phyloP scores from a whole-genome alignment of 2,797 vertebrate genomes.

The Pseudochromis fuscus region DNA sequence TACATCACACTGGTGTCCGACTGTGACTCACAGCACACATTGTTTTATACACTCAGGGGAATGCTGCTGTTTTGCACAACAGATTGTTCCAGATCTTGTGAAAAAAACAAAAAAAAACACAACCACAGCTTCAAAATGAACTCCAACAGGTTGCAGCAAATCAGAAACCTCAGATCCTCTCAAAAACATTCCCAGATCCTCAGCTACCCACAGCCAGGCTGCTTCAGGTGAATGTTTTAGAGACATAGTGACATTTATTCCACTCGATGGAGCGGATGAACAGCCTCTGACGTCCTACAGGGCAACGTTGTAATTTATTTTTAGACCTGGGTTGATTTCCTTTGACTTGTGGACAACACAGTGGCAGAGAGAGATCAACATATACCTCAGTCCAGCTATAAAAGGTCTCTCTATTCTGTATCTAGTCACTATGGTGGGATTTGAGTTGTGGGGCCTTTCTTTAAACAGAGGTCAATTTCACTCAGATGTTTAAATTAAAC shows the following conservation, averaged over 20 bases:
- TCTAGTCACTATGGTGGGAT: neutral
- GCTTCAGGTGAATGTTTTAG: neutral
- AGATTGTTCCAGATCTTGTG: neutral
- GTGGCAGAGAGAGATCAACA: neutral
- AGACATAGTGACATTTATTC: neutral
- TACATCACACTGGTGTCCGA: neutral
- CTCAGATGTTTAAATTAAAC: too few relatives aligned
- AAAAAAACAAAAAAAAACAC: neutral
- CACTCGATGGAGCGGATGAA: neutral
- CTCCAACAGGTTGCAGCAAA: neutral
- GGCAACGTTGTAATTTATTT: neutral
- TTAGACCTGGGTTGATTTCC: neutral
- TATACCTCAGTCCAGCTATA: too few relatives aligned
- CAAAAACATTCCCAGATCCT: neutral
- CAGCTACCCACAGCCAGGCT: neutral
- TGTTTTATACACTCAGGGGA: neutral
- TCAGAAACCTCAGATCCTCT: neutral
- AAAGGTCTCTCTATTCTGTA: too few relatives aligned
- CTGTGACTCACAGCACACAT: neutral
- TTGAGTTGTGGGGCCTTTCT: neutral
- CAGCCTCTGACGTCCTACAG: neutral
- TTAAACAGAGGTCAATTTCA: neutral
- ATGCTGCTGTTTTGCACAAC: neutral
- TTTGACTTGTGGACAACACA: neutral
- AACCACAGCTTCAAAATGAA: conserved; percentile 1